Conservation (phyloP, 2,888 invertebrate genomes). For the Clusia tigrina region DNA sequence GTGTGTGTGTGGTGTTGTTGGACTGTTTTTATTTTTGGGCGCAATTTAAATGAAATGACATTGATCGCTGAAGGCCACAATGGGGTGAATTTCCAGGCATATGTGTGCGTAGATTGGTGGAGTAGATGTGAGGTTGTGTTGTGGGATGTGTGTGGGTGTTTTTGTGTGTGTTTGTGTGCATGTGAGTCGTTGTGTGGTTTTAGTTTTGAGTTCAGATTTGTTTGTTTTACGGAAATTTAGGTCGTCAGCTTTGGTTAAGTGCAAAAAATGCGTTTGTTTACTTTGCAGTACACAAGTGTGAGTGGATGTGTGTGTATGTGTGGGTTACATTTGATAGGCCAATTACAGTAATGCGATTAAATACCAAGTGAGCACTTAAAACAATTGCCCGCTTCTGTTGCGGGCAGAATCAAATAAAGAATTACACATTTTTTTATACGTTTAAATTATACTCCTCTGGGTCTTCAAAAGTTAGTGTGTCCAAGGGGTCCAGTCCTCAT, state of each 20-base stretch:
- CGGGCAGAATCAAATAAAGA: no score
- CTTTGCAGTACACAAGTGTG: not conserved
- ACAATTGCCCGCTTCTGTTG: no score
- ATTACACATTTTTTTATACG: no score
- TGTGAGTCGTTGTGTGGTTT: not conserved
- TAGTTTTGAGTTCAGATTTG: not conserved
- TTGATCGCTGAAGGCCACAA: constrained; percentile 59
- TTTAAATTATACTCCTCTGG: no score
- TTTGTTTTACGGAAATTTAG: not conserved
- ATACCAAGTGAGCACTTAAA: no score
- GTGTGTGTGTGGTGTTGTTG: constrained; percentile 3
- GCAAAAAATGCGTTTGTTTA: not conserved
- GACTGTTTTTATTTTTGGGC: constrained; percentile 39
- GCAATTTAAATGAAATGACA: constrained; percentile 55
- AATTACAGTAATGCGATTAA: no score
- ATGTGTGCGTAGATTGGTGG: no score
- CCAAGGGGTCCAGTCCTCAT: no score
- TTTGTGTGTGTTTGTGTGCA: not conserved
- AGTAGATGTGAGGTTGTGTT: no score
- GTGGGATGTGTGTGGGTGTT: no score
- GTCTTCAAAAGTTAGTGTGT: no score
- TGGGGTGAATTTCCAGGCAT: constrained; percentile 1
- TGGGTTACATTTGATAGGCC: not conserved
- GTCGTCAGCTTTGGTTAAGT: not conserved
- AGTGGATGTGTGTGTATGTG: not conserved